phyloP scores from a whole-genome alignment of 1,140 invertebrate genomes.

The Sinonovacula constricta region DNA sequence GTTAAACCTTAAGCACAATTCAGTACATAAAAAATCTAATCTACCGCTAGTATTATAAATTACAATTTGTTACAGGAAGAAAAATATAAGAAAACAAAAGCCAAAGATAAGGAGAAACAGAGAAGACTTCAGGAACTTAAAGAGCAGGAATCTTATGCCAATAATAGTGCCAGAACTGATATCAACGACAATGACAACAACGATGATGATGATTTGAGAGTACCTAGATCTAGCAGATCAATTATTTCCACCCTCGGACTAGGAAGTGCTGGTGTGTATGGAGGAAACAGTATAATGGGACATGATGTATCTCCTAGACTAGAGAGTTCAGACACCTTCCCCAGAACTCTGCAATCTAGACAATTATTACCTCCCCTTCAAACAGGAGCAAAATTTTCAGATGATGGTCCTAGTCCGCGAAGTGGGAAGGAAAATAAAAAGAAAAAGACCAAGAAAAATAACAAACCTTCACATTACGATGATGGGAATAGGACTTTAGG shows the following conservation, averaged over 20 bases:
- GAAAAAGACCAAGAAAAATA: slow-evolving; percentile 37
- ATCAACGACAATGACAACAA: not conserved
- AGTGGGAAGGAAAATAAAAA: slow-evolving; percentile 12
- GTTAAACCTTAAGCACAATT: no score
- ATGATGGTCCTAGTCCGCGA: not conserved
- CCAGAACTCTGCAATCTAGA: not conserved
- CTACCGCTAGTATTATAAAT: no score
- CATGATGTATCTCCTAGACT: no score
- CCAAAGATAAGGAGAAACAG: slow-evolving; percentile 45
- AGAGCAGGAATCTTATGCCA: not conserved
- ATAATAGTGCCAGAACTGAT: not conserved
- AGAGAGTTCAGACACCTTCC: no score
- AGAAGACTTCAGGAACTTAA: slow-evolving; percentile 39
- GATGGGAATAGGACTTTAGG: no score
- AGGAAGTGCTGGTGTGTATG: no score
- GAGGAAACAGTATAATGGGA: no score
- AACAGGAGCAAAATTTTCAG: not conserved
- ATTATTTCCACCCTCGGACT: no score
- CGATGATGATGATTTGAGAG: slow-evolving; percentile 29
- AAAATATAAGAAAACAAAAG: slow-evolving; percentile 33
- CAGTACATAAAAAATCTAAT: no score
- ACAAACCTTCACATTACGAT: no score
- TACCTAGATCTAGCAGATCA: slow-evolving; percentile 32
- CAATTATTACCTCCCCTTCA: slow-evolving; percentile 44
- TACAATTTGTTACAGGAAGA: slow-evolving; percentile 45